Evolutionary conservation across 1,140 invertebrate genomes (phyloP), one percentile per base, ranked within the genome.

Genomic region (Drosophila melanica): DNA sequence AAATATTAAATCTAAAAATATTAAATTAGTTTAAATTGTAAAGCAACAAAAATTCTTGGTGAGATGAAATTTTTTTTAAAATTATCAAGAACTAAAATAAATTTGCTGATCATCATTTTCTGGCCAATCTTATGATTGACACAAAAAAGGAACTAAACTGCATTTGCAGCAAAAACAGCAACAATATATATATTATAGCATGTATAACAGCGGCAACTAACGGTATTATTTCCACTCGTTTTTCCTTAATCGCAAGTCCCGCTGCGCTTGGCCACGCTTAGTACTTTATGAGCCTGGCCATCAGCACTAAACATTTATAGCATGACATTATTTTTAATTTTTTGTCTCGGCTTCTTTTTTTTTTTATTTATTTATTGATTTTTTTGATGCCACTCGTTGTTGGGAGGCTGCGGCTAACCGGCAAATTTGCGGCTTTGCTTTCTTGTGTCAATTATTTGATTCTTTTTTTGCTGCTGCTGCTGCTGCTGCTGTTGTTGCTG

Each of bases 371-470:
- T 37, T 69, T 23, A 37, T 65, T 62, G 57, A 75, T 70, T 75
- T 42, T 70, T 39, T 48, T 48, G 23, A 39, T 53, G 35, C 18
- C 48, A 30, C n/a, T 45, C 14, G 27, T 45, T 44, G 33, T 41
- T 57, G 69, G 35, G 30, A 39, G 45, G 58, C 44, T 23, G 45
- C 33, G 18, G 45, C 50, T 44, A 55, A 20, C 67, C 70, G 67
- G 82, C 63, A 86, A 81, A 85, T 87, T 87, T 87, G 81, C 81
- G 81, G 81, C 81, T 76, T 85, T 79, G 84, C 81, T 86, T 86
- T 86, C 81, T 87, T 86, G 81, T 86, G 81, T 86, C 81, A 86
- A 86, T 86, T 86, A 86, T 86, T 86, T 86, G 75, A 79, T 70
- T 79, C 59, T 58, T 84, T 86, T 84, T 77, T 77, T 69, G n/a